Conservation (phyloP, 2,888 invertebrate genomes). For the Margaritifera margaritifera region DNA sequence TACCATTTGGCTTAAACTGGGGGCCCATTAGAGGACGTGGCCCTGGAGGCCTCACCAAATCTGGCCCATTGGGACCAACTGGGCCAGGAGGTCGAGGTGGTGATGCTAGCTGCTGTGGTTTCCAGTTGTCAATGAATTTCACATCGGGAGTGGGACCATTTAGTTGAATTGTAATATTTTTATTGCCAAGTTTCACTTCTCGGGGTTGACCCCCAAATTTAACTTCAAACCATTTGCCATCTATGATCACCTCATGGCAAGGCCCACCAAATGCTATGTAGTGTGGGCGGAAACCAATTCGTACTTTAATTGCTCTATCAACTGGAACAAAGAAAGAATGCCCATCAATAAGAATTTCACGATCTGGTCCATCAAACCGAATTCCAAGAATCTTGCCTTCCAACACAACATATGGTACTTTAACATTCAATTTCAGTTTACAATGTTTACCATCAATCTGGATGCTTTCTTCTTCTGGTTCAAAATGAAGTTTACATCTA, state of each 20-base stretch:
- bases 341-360: slow-evolving; percentile 92
- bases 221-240: slow-evolving; percentile 79
- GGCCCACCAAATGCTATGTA: slow-evolving; percentile 71
- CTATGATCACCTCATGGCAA: slow-evolving; percentile 71
- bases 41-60: no score
- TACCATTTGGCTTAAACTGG: background rate
- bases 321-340: slow-evolving; percentile 76
- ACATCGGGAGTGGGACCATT: slow-evolving; percentile 93
- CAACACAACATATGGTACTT: slow-evolving; percentile 69
- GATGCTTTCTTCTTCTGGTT: slow-evolving; percentile 92
- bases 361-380: slow-evolving; percentile 91
- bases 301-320: slow-evolving; percentile 74
- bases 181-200: slow-evolving; percentile 85
- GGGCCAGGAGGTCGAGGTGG: background rate
- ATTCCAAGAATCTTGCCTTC: slow-evolving; percentile 77
- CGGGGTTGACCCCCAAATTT: slow-evolving; percentile 92
- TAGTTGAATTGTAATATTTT: slow-evolving; percentile 85
- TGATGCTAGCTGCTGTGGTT: slow-evolving; percentile 6
- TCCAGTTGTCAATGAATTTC: slow-evolving; percentile 77
- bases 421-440: slow-evolving; percentile 62
- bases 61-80: background rate
- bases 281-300: slow-evolving; percentile 57
- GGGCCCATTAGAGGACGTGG: no score
- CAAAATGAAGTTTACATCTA: slow-evolving; percentile 83
- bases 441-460: slow-evolving; percentile 78